Percentiles rank a stretch among this genome's conserved stretches.
These are phyloP conservation scores for Zoanthus solanderi DNA, from an alignment of 92 coral and sea anemone species.

Conservation along the genomic window DNA sequence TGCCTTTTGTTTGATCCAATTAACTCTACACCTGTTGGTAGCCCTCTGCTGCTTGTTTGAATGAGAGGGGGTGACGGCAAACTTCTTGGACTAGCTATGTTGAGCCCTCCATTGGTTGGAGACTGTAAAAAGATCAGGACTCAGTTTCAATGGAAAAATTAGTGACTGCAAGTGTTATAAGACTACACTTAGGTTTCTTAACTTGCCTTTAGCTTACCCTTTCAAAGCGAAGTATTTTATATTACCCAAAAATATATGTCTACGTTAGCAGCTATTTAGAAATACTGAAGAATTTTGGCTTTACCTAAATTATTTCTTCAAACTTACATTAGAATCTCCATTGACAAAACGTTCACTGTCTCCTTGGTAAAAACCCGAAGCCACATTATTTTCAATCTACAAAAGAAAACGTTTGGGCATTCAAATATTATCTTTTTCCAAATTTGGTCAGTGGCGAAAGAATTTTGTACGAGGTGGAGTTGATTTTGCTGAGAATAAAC, in stretches of 20 bases:
- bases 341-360: constrained; percentile 30
- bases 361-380: constrained; percentile 31
- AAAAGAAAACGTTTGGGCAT: not conserved
- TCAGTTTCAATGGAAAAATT: not conserved
- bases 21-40: constrained; percentile 88
- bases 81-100: constrained; percentile 71
- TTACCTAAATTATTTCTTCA: not conserved
- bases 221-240: too few relatives aligned
- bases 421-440: too few relatives aligned
- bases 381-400: not conserved
- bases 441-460: too few relatives aligned
- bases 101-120: constrained; percentile 49
- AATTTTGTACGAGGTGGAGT: too few relatives aligned
- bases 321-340: constrained; percentile 35
- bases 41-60: constrained; percentile 79
- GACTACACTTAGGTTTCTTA: too few relatives aligned
- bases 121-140: constrained; percentile 17
- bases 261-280: too few relatives aligned
- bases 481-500: too few relatives aligned
- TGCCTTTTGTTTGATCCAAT: constrained; percentile 84
- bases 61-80: constrained; percentile 92
- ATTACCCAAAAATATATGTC: too few relatives aligned
- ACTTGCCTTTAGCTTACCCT: too few relatives aligned
- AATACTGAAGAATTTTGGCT: too few relatives aligned
- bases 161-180: too few relatives aligned